Evolutionary conservation across 2,113 vertebrate genomes (phyloP).

Genomic region (Epinephelus lanceolatus): DNA sequence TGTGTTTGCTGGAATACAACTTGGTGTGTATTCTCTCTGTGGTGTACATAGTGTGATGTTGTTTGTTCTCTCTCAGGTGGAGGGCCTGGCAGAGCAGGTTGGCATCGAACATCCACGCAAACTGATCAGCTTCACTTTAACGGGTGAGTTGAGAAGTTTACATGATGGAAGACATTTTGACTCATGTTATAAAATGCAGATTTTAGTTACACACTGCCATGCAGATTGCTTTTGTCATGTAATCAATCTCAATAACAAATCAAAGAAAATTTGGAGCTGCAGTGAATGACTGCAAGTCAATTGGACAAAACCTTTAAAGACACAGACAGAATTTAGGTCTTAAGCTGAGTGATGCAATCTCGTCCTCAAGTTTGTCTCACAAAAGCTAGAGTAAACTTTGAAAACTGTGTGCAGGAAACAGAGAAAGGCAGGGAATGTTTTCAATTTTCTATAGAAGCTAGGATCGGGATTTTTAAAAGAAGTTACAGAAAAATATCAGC

Average conservation of each 20-base stretch:
- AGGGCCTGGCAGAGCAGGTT: constrained; percentile 90
- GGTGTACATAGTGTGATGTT: background rate
- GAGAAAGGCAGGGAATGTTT: constrained; percentile 11
- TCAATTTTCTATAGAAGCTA: constrained; percentile 5
- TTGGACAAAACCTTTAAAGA: background rate
- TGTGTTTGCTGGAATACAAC: background rate
- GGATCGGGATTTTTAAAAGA: constrained; percentile 6
- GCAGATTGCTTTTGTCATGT: background rate
- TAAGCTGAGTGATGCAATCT: constrained; percentile 1
- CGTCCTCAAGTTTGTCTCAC: constrained; percentile 12
- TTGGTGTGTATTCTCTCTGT: background rate
- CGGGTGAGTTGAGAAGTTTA: constrained; percentile 84
- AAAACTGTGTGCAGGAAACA: constrained; percentile 14
- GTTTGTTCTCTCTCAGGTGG: constrained; percentile 83
- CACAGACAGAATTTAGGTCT: constrained; percentile 10
- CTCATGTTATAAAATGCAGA: background rate
- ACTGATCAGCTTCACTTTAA: constrained; percentile 95
- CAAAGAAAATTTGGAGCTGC: background rate
- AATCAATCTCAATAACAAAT: background rate
- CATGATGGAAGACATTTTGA: no score
- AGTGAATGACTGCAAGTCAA: background rate
- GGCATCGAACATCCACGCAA: constrained; percentile 92
- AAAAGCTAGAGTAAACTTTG: constrained; percentile 1
- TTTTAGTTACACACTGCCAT: background rate
- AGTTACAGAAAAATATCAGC: background rate